Evolutionary conservation across 2,113 vertebrate genomes (phyloP).

Genomic region (Physeter macrocephalus): DNA sequence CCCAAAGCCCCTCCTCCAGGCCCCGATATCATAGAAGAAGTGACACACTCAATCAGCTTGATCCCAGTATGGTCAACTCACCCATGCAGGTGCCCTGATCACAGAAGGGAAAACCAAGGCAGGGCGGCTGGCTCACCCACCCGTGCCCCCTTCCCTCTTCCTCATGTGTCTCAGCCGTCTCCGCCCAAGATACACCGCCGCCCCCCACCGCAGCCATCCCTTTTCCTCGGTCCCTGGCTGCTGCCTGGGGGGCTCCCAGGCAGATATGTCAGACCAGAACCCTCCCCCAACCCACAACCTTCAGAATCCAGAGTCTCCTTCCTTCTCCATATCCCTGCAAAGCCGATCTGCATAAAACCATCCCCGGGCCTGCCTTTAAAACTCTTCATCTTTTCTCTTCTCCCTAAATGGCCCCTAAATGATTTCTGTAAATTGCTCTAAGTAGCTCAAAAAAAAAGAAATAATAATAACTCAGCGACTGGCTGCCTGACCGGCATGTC

Average conservation of each 20-base stretch:
- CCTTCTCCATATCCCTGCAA: not conserved
- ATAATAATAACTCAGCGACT: constrained; percentile 66
- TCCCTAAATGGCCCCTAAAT: constrained; percentile 67
- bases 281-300: not conserved
- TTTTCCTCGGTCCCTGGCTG: not conserved
- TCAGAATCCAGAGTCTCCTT: not conserved
- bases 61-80: not conserved
- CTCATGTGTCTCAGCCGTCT: not conserved
- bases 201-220: too few relatives aligned
- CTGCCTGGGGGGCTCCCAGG: not conserved
- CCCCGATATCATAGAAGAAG: not conserved
- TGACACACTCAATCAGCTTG: not conserved
- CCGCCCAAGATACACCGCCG: too few relatives aligned
- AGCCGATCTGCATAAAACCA: constrained; percentile 55
- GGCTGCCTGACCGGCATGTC: constrained; percentile 58
- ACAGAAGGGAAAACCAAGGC: not conserved
- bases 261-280: not conserved
- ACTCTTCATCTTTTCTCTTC: constrained; percentile 68
- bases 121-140: not conserved
- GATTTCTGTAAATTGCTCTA: constrained; percentile 84
- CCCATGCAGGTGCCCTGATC: not conserved
- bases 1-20: not conserved
- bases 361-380: constrained; percentile 51
- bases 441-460: constrained; percentile 75
- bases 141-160: not conserved